phyloP scores from a whole-genome alignment of 2,113 vertebrate species.

The Tinamus guttatus region DNA sequence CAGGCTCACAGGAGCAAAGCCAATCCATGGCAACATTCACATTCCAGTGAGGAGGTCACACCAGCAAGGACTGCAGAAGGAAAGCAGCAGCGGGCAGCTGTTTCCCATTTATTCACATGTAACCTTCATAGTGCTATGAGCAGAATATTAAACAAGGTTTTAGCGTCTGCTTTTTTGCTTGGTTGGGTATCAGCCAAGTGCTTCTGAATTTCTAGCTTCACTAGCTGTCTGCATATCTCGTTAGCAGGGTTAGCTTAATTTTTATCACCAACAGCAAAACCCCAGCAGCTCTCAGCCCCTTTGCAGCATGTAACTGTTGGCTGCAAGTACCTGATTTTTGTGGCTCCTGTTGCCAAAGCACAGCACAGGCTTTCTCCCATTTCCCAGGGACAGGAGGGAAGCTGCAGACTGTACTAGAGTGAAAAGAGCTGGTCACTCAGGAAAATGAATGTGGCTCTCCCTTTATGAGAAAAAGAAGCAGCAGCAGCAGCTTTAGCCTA shows the following conservation, averaged over 20 bases:
- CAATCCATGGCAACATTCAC: background rate
- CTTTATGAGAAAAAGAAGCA: background rate
- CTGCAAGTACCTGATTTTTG: background rate
- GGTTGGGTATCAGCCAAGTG: constrained; percentile 14
- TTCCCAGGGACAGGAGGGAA: background rate
- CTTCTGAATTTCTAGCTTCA: constrained; percentile 7
- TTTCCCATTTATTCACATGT: constrained; percentile 24
- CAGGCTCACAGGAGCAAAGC: background rate
- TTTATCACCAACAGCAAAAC: background rate
- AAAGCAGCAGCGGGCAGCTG: constrained; percentile 20
- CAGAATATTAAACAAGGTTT: constrained; percentile 52
- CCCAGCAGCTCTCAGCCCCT: background rate
- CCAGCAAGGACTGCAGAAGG: background rate
- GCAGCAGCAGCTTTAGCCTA: background rate
- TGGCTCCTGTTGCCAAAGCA: background rate
- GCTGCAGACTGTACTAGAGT: background rate
- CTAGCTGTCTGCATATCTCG: background rate
- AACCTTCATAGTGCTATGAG: constrained; percentile 1
- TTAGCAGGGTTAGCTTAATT: constrained; percentile 3
- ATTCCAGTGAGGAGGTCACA: background rate
- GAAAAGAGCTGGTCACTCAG: background rate
- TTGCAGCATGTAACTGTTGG: background rate
- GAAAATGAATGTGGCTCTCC: background rate
- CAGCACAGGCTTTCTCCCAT: background rate
- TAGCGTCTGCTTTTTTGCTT: constrained; percentile 30